These are phyloP conservation scores for Entomobrya multifasciata DNA, from an alignment of 2,888 invertebrate genomes.

Conservation along the genomic window DNA sequence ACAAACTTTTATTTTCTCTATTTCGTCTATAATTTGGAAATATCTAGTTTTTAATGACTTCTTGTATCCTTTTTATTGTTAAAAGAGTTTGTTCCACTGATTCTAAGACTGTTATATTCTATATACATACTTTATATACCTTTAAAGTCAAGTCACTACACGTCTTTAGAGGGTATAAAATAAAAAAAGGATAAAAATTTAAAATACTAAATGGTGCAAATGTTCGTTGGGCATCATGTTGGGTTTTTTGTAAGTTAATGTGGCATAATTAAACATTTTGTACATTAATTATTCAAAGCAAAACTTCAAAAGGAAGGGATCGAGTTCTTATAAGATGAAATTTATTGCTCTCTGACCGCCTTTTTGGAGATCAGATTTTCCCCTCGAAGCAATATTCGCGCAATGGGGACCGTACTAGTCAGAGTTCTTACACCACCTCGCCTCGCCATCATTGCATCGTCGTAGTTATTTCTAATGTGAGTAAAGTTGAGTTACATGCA, in stretches of 20 bases:
- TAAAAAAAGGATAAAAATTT: not conserved
- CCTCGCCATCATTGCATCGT: conserved; percentile 13
- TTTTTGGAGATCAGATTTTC: conserved; percentile 65
- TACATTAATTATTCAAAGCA: conserved; percentile 66
- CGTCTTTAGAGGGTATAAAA: too few relatives aligned
- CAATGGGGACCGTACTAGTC: not conserved
- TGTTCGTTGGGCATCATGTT: conserved; percentile 15
- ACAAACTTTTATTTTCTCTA: conserved; percentile 26
- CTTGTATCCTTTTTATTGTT: not conserved
- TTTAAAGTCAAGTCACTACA: not conserved
- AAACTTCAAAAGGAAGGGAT: conserved; percentile 65
- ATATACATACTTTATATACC: too few relatives aligned
- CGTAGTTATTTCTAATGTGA: too few relatives aligned
- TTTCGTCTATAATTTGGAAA: conserved; percentile 35
- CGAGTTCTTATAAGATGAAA: conserved; percentile 63
- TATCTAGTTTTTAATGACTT: conserved; percentile 44
- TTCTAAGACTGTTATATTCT: too few relatives aligned
- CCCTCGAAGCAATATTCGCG: conserved; percentile 38
- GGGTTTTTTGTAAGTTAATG: conserved; percentile 43
- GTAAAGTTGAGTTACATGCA: too few relatives aligned
- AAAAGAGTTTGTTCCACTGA: not conserved
- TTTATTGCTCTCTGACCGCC: conserved; percentile 68
- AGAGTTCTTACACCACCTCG: not conserved
- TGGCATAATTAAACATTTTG: conserved; percentile 68
- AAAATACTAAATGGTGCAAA: not conserved